phyloP scores from a whole-genome alignment of 1,140 invertebrate genomes.

The Ceratosolen solmsi region DNA sequence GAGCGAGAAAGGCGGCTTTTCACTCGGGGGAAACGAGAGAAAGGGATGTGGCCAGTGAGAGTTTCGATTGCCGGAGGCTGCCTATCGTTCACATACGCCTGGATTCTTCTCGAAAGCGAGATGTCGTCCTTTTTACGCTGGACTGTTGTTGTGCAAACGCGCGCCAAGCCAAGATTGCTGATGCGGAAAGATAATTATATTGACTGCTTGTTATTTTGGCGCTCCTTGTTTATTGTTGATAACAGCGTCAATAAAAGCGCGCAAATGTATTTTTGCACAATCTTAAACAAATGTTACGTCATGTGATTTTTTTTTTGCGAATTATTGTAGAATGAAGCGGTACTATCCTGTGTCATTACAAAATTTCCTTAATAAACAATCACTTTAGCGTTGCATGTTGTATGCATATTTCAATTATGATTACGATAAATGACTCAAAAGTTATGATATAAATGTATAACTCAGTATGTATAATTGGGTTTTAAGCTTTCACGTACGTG shows the following conservation, averaged over 20 bases:
- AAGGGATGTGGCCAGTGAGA: too few relatives aligned
- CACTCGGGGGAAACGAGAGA: conserved; percentile 34
- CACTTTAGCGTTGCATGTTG: too few relatives aligned
- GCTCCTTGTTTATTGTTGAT: conserved; percentile 7
- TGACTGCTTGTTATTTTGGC: not conserved
- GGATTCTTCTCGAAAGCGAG: not conserved
- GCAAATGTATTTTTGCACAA: not conserved
- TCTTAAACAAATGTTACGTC: not conserved
- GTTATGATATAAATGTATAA: too few relatives aligned
- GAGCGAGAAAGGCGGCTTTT: conserved; percentile 39
- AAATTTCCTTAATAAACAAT: too few relatives aligned
- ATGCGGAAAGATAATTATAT: conserved; percentile 19
- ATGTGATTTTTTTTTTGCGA: not conserved
- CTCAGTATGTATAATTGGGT: too few relatives aligned
- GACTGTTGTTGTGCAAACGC: not conserved
- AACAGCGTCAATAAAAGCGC: not conserved
- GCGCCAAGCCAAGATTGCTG: not conserved
- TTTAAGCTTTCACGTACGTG: too few relatives aligned
- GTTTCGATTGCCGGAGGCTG: conserved; percentile 13
- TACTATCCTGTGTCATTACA: too few relatives aligned
- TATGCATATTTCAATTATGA: too few relatives aligned
- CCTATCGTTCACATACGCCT: not conserved
- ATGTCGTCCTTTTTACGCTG: not conserved
- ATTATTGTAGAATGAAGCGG: too few relatives aligned
- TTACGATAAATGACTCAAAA: too few relatives aligned